Base-by-base conservation (phyloP, 2,888 invertebrate genomes). In the Sthenelais limicola region DNA sequence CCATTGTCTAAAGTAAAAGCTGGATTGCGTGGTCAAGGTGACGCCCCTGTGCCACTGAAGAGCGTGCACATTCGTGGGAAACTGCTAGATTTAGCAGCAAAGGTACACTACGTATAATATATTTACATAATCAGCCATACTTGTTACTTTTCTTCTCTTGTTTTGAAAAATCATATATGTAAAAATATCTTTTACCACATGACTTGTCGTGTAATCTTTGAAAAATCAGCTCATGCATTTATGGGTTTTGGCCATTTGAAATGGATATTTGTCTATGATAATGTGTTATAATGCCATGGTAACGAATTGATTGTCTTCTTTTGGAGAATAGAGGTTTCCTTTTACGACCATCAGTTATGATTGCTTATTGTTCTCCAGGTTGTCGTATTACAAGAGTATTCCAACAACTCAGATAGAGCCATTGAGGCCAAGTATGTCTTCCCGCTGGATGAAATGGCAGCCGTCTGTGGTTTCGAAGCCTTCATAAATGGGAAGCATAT, bases 391-490 rank as follows among this genome's bases (percentile, higher is more conserved):
- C 88, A 88, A 76, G 80, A 80, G 67, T 86, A 85, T 77, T 77
- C 79, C 68, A 87, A 87, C 74, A 79, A 75, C 30, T 80, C 77
- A 72, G 72, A 77, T 33, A 21, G 49, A 0, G 72, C 85, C 15
- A 83, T 88, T 3, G 88, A 88, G 75, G 88, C 87, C 9, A 88
- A 88, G 79, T 88, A 87, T 78, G 86, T 88, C 32, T 88, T 89
- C 74, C 88, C 88, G 0, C 81, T 88, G 66, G 85, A 84, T 51
- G 88, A 87, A 28, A 82, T 83, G 77, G 88, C 87, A 18, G 87
- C 86, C 12, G 87, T 89, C 33, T 88, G 87, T 79, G 88, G 87
- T 0, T 89, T 89, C 79, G 88, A 89, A 74, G 89, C 88, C 0
- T 88, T 85, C 79, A 87, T 88, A 74, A 87, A 88, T 75, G 86